Conservation (phyloP, 2,113 vertebrate genomes). For the Oxyura jamaicensis region DNA sequence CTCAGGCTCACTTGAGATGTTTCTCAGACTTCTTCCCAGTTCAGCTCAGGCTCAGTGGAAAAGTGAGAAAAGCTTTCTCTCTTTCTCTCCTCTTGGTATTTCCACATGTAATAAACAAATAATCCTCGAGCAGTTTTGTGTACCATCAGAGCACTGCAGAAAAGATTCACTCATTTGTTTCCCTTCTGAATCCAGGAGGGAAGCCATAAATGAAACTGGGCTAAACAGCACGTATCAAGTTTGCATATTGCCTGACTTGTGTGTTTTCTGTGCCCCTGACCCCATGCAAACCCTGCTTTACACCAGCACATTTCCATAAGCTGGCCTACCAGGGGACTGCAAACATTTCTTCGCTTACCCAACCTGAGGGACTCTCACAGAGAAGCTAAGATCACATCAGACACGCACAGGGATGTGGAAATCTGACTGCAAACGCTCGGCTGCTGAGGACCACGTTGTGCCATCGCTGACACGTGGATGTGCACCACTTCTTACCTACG, state of each 20-base stretch:
- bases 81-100: not conserved
- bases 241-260: not conserved
- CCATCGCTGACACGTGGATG: not conserved
- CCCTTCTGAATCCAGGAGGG: not conserved
- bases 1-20: constrained; percentile 16
- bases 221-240: not conserved
- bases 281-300: not conserved
- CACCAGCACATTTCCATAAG: not conserved
- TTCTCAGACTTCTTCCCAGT: constrained; percentile 12
- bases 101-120: constrained; percentile 61
- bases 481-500: rapidly evolving
- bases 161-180: constrained; percentile 9
- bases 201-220: constrained; percentile 27
- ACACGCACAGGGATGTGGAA: rapidly evolving
- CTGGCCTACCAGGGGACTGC: not conserved
- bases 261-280: not conserved
- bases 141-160: not conserved
- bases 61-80: not conserved
- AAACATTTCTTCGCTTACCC: not conserved
- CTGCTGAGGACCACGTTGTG: not conserved
- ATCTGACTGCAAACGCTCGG: not conserved
- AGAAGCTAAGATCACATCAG: not conserved
- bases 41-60: not conserved
- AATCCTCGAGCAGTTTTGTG: constrained; percentile 10
- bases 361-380: not conserved